Conservation (phyloP, 2,888 invertebrate species). For the Poecilobothrus nobilitatus region DNA sequence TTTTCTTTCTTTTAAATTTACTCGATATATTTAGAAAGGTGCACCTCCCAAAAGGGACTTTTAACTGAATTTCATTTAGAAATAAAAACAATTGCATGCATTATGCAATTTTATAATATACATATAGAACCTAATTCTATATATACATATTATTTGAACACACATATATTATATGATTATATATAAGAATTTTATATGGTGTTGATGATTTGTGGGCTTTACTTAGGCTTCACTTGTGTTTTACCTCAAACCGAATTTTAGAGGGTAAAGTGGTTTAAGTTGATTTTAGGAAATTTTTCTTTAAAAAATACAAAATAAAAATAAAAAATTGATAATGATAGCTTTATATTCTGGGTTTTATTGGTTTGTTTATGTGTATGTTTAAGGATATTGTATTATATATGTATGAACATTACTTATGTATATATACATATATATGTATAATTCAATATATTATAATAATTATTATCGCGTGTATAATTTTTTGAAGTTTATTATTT, state of each 20-base stretch:
- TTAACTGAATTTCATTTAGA: too few species aligned
- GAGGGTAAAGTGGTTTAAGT: constrained; percentile 2
- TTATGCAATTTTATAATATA: too few species aligned
- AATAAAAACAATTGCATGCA: too few species aligned
- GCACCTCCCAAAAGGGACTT: too few species aligned
- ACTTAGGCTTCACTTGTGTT: constrained; percentile 23
- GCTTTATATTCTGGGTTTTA: not conserved
- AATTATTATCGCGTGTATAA: too few species aligned
- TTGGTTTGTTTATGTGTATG: not conserved
- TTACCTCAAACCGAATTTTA: constrained; percentile 24
- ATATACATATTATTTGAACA: too few species aligned
- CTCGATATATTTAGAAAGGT: too few species aligned
- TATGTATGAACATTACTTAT: not conserved
- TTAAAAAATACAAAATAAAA: not conserved
- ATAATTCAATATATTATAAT: too few species aligned
- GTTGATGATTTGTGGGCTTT: constrained; percentile 16
- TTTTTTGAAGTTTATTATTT: too few species aligned
- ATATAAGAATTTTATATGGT: not conserved
- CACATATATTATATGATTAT: not conserved
- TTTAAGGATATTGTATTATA: not conserved
- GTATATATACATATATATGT: too few species aligned
- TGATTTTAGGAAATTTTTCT: not conserved
- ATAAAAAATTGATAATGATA: not conserved
- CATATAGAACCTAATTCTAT: too few species aligned
- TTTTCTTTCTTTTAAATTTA: too few species aligned